These are phyloP conservation scores for Corythornis madagascariensis DNA, from an alignment of 2,113 vertebrate species.

Conservation along the genomic window DNA sequence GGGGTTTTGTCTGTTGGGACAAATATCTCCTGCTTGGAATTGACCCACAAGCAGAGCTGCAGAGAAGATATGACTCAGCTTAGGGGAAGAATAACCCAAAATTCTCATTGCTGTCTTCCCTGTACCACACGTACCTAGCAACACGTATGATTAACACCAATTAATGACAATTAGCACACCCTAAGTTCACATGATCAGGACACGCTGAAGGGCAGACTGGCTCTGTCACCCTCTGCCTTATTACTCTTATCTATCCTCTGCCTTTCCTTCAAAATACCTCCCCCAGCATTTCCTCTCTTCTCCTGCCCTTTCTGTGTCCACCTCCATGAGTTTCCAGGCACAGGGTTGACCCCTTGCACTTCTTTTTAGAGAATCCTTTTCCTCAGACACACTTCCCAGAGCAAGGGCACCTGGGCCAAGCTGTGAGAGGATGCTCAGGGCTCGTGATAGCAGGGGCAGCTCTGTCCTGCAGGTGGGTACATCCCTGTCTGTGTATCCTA, in stretches of 20 bases:
- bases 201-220: background rate
- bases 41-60: background rate
- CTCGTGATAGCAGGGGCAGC: background rate
- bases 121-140: background rate
- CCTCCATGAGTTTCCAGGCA: background rate
- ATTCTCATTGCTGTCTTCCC: background rate
- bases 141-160: background rate
- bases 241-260: background rate
- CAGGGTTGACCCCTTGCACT: background rate
- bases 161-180: background rate
- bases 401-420: fast-evolving
- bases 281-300: background rate
- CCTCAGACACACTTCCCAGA: fast-evolving
- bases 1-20: background rate
- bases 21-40: background rate
- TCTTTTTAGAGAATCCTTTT: background rate
- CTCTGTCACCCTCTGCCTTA: background rate
- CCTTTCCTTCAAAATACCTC: background rate
- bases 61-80: background rate
- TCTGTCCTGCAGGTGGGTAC: too few relatives aligned
- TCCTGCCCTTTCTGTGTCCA: background rate
- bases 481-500: fast-evolving
- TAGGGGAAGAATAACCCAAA: background rate
- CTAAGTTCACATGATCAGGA: background rate
- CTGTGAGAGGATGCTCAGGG: background rate